phyloP scores from a whole-genome alignment of 1,140 invertebrate species.

The Pantala flavescens region DNA sequence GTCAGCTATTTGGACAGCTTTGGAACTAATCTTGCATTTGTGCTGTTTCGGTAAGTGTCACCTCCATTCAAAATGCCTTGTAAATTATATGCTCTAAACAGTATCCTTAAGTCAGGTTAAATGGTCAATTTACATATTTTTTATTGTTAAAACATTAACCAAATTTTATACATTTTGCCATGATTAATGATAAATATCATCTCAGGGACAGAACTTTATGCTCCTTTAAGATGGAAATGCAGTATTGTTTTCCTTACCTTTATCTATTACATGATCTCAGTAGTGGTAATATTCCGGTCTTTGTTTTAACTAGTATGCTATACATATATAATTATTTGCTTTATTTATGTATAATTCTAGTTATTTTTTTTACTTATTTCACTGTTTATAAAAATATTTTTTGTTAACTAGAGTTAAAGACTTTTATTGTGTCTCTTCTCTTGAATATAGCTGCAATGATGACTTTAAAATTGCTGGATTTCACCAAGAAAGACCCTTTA shows the following conservation, averaged over 20 bases:
- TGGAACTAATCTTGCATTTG: constrained; percentile 73
- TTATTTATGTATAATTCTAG: background rate
- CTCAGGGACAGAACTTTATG: too few species aligned
- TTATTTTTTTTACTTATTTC: background rate
- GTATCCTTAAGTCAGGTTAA: background rate
- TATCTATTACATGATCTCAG: too few species aligned
- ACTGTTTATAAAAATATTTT: background rate
- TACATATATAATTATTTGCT: background rate
- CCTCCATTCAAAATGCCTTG: background rate
- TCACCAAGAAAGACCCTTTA: background rate
- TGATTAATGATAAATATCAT: too few species aligned
- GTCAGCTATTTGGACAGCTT: constrained; percentile 69
- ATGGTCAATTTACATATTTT: background rate
- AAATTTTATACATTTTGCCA: background rate
- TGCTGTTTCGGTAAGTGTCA: constrained; percentile 54
- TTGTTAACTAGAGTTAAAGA: too few species aligned
- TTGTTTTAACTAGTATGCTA: background rate
- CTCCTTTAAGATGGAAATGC: too few species aligned
- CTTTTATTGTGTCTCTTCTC: background rate
- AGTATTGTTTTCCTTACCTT: too few species aligned
- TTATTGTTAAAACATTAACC: background rate
- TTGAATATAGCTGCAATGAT: background rate
- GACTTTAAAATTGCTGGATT: background rate
- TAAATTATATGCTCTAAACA: background rate
- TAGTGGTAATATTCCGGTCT: background rate